These are phyloP conservation scores for Halocynthia roretzi DNA, from an alignment of 23 tunicate species.

Conservation along the genomic window DNA sequence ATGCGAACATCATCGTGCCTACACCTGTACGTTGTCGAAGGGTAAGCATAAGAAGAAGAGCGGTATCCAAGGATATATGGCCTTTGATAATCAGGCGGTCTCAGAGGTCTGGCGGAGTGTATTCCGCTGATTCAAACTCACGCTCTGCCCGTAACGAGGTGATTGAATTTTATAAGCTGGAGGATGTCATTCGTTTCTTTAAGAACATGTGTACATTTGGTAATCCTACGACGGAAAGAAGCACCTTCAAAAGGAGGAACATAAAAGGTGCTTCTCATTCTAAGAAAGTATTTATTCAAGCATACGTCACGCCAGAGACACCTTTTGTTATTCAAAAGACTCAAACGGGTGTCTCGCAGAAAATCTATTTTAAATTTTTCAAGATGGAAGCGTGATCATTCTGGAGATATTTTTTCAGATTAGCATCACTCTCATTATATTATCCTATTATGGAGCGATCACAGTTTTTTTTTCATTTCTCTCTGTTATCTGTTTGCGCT, in stretches of 20 bases:
- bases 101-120: conserved; percentile 29
- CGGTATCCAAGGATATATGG: conserved; percentile 35
- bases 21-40: neutral
- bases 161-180: conserved; percentile 17
- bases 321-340: conserved; percentile 46
- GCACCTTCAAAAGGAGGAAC: neutral
- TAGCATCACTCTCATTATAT: no score
- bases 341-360: neutral
- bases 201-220: conserved; percentile 36
- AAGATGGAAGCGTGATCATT: neutral
- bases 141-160: conserved; percentile 3
- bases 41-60: conserved; percentile 29
- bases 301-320: conserved; percentile 8
- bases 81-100: conserved; percentile 18
- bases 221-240: neutral
- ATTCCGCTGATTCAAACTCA: conserved; percentile 1
- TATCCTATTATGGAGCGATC: no score
- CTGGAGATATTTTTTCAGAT: neutral
- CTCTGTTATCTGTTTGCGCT: no score
- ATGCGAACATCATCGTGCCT: conserved; percentile 12
- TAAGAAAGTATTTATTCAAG: conserved; percentile 14
- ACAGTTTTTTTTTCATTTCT: no score
- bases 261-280: neutral
- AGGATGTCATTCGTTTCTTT: conserved; percentile 31
- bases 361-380: neutral